phyloP scores from a whole-genome alignment of 1,140 invertebrate genomes.

The Batillaria attramentaria region DNA sequence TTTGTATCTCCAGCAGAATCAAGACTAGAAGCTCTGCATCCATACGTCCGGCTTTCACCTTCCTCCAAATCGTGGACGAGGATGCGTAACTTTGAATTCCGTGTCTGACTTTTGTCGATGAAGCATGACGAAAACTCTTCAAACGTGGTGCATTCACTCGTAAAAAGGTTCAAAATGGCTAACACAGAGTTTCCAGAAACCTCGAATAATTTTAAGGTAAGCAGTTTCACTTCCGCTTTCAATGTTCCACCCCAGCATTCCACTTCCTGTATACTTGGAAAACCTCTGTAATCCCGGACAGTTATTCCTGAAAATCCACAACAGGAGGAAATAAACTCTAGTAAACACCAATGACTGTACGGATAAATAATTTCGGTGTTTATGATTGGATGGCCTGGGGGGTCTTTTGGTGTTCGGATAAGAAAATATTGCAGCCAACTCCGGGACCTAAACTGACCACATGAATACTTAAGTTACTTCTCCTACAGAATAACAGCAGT shows the following conservation, averaged over 20 bases:
- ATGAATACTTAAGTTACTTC: too few species aligned
- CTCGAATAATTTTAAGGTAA: slow-evolving; percentile 11
- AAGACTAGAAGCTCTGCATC: slow-evolving; percentile 3
- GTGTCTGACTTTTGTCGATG: slow-evolving; percentile 6
- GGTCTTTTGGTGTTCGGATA: too few species aligned
- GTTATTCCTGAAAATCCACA: slow-evolving; percentile 3
- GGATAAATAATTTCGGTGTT: too few species aligned
- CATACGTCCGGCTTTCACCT: slow-evolving; percentile 13
- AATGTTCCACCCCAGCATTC: slow-evolving; percentile 19
- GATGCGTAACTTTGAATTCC: neutral
- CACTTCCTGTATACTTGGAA: slow-evolving; percentile 29
- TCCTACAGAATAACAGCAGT: too few species aligned
- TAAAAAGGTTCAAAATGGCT: slow-evolving; percentile 14
- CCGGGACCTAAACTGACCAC: too few species aligned
- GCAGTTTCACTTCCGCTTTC: slow-evolving; percentile 18
- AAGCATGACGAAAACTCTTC: slow-evolving; percentile 24
- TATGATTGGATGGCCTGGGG: too few species aligned
- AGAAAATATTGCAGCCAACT: too few species aligned
- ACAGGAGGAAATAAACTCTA: too few species aligned
- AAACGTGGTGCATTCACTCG: slow-evolving; percentile 21
- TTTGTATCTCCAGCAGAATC: slow-evolving; percentile 6
- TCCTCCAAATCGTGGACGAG: slow-evolving; percentile 12
- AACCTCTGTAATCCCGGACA: slow-evolving; percentile 7
- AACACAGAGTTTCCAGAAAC: slow-evolving; percentile 1
- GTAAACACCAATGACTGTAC: too few species aligned